Percentiles rank a stretch among this genome's conserved stretches.
Evolutionary conservation across 1,140 invertebrate genomes (phyloP).

Genomic region (Caligus rogercresseyi): DNA sequence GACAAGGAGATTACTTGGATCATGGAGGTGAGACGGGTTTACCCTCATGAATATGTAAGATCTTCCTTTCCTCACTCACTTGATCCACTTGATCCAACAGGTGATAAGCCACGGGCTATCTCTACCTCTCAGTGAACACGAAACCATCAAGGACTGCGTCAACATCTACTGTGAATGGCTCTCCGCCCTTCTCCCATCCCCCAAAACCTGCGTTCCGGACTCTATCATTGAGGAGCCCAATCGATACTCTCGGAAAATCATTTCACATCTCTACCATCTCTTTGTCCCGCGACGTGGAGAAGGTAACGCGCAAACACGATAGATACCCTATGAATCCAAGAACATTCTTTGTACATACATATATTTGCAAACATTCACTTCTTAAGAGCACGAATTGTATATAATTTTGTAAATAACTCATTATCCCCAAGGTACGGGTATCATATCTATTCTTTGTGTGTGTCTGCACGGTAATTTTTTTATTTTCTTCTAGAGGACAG

Average conservation of each 20-base stretch:
- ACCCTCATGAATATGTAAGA: not conserved
- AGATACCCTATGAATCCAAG: too few relatives aligned
- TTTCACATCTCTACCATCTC: slow-evolving; percentile 80
- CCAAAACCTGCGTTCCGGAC: slow-evolving; percentile 62
- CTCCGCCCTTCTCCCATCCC: slow-evolving; percentile 56
- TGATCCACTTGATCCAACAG: slow-evolving; percentile 26
- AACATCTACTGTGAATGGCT: slow-evolving; percentile 95
- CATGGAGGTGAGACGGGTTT: slow-evolving; percentile 34
- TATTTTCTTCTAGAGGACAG: not conserved
- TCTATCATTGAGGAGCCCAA: slow-evolving; percentile 75
- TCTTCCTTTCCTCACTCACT: not conserved
- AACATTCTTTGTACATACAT: too few relatives aligned
- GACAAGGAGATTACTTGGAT: slow-evolving; percentile 37
- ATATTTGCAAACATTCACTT: too few relatives aligned
- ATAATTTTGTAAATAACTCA: too few relatives aligned
- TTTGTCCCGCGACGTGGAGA: slow-evolving; percentile 82
- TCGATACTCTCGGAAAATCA: slow-evolving; percentile 72
- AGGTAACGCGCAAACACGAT: slow-evolving; percentile 48
- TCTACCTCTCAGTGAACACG: slow-evolving; percentile 69
- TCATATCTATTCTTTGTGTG: too few relatives aligned
- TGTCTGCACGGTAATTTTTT: not conserved
- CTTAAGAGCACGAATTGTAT: too few relatives aligned
- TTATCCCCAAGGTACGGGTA: too few relatives aligned
- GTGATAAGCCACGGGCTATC: slow-evolving; percentile 82
- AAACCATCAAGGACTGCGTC: slow-evolving; percentile 85